phyloP scores from a whole-genome alignment of 1,140 invertebrate genomes.

The Streblospio benedicti region DNA sequence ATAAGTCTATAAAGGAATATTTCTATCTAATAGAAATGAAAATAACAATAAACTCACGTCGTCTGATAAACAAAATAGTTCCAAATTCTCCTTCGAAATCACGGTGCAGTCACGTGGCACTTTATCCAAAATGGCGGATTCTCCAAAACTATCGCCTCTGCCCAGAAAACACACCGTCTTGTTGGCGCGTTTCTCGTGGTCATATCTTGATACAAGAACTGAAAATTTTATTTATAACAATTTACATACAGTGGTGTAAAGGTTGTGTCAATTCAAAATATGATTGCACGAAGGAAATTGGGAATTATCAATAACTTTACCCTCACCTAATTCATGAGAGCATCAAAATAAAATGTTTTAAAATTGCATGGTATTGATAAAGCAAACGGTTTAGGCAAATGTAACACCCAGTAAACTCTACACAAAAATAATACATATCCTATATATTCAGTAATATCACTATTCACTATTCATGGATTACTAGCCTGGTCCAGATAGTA shows the following conservation, averaged over 20 bases:
- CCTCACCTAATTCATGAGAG: too few species aligned
- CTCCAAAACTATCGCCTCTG: slow-evolving; percentile 36
- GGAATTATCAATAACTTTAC: background rate
- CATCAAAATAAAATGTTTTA: background rate
- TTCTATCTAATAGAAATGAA: too few species aligned
- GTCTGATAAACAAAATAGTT: slow-evolving; percentile 32
- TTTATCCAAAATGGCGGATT: slow-evolving; percentile 33
- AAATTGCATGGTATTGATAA: background rate
- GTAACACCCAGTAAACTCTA: too few species aligned
- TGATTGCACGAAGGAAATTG: background rate
- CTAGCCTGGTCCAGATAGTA: too few species aligned
- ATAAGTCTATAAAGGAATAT: too few species aligned
- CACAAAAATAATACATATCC: too few species aligned
- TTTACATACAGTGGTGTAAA: background rate
- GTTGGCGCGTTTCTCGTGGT: slow-evolving; percentile 17
- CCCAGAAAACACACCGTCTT: slow-evolving; percentile 28
- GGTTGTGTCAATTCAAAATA: background rate
- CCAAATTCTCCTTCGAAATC: slow-evolving; percentile 32
- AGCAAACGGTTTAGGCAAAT: background rate
- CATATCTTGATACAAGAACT: slow-evolving; percentile 31
- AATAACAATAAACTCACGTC: slow-evolving; percentile 18
- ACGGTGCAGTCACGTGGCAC: slow-evolving; percentile 28
- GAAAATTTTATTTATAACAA: background rate
- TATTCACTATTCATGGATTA: too few species aligned
- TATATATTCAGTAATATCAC: too few species aligned